These are phyloP conservation scores for Gila robusta DNA, from an alignment of 2,797 vertebrate genomes.

Conservation along the genomic window DNA sequence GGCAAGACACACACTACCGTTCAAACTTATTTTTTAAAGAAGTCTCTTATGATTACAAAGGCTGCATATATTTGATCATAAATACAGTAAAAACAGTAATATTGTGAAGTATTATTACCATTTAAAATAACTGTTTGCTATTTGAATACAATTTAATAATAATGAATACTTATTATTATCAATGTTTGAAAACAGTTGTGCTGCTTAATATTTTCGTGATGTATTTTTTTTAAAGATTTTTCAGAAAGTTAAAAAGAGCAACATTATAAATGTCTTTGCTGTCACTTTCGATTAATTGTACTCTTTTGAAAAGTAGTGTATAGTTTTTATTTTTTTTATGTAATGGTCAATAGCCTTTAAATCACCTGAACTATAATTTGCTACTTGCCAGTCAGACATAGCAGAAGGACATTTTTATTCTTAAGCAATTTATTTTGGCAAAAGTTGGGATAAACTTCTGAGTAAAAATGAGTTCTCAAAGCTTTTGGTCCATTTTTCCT, in stretches of 20 bases:
- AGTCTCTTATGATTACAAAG: too few relatives aligned
- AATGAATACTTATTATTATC: slow-evolving; percentile 1
- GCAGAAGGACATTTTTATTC: neutral
- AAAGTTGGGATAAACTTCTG: neutral
- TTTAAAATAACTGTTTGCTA: neutral
- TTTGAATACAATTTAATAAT: too few relatives aligned
- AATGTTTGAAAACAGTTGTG: neutral
- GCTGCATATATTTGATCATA: neutral
- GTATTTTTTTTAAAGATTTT: neutral
- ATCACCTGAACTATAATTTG: neutral
- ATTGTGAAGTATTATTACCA: neutral
- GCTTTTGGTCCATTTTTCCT: neutral
- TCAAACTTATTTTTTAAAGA: neutral
- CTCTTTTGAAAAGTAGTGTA: neutral
- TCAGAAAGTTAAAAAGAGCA: neutral
- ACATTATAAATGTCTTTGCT: neutral
- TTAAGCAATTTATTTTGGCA: neutral
- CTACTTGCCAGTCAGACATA: neutral
- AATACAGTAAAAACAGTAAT: neutral
- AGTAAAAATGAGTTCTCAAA: neutral
- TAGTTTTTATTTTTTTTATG: too few relatives aligned
- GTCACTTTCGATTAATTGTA: neutral
- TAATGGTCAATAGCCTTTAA: neutral
- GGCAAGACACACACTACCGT: neutral
- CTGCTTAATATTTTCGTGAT: neutral